phyloP scores from a whole-genome alignment of 2,888 invertebrate species.

The Mesorhabditis spiculigera region DNA sequence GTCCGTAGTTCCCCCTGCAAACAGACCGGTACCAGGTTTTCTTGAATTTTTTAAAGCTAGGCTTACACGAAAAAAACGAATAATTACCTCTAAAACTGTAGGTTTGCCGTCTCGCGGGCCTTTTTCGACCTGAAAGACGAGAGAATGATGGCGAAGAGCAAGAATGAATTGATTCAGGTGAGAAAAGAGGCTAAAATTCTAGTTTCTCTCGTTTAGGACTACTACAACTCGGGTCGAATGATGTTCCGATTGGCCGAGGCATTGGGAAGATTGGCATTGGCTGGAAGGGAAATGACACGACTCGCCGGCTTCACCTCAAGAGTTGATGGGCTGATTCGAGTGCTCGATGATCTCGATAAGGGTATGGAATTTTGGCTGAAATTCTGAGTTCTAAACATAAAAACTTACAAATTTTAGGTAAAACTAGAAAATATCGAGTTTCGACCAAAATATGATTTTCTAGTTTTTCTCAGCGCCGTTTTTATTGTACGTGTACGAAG shows the following conservation, averaged over 20 bases:
- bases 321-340: constrained; percentile 81
- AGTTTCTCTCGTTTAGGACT: constrained; percentile 68
- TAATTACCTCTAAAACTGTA: neutral
- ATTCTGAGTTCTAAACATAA: neutral
- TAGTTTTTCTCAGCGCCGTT: no score
- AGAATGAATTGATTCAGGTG: constrained; percentile 78
- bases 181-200: constrained; percentile 1
- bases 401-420: no score
- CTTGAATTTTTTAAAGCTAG: no score
- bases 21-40: no score
- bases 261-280: constrained; percentile 87
- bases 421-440: no score
- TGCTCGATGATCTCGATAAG: constrained; percentile 70
- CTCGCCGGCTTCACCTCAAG: constrained; percentile 90
- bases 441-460: no score
- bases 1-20: no score
- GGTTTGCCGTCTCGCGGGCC: constrained; percentile 70
- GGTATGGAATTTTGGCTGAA: constrained; percentile 64
- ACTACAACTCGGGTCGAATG: constrained; percentile 95
- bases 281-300: constrained; percentile 87
- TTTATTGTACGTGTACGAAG: no score
- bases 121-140: constrained; percentile 77
- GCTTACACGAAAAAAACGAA: no score
- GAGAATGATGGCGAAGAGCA: constrained; percentile 73
- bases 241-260: constrained; percentile 92